phyloP scores from a whole-genome alignment of 1,140 invertebrate species.

The Cotesia chilonis region DNA sequence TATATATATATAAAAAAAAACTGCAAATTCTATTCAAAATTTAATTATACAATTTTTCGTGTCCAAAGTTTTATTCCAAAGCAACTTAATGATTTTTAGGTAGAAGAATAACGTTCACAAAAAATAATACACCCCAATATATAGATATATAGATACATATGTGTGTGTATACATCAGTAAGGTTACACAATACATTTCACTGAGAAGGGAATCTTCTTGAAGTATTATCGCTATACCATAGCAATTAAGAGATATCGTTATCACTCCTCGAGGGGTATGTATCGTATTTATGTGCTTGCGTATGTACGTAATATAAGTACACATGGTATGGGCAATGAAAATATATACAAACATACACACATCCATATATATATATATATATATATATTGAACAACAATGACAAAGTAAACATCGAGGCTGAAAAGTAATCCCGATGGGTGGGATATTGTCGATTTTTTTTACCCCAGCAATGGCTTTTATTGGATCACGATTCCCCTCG shows the following conservation, averaged over 20 bases:
- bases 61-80: no score
- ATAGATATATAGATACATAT: no score
- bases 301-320: no score
- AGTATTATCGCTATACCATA: conserved; percentile 20
- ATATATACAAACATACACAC: no score
- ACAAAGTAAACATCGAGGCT: conserved; percentile 16
- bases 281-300: background rate
- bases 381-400: background rate
- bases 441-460: conserved; percentile 12
- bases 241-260: conserved; percentile 33
- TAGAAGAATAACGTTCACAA: background rate
- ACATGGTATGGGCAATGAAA: no score
- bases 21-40: no score
- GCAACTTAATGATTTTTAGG: no score
- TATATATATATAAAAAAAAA: no score
- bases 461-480: conserved; percentile 18
- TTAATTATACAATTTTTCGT: background rate
- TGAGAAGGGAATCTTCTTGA: background rate
- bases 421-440: conserved; percentile 1
- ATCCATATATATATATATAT: no score
- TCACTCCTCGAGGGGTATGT: conserved; percentile 14
- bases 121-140: background rate
- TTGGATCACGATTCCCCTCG: conserved; percentile 16
- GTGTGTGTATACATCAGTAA: conserved; percentile 5
- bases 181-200: background rate